A percentile compares a stretch with the other conserved stretches of the same genome.
These are phyloP conservation scores for Lithobates pipiens DNA, from an alignment of 2,797 vertebrate genomes.

Conservation along the genomic window DNA sequence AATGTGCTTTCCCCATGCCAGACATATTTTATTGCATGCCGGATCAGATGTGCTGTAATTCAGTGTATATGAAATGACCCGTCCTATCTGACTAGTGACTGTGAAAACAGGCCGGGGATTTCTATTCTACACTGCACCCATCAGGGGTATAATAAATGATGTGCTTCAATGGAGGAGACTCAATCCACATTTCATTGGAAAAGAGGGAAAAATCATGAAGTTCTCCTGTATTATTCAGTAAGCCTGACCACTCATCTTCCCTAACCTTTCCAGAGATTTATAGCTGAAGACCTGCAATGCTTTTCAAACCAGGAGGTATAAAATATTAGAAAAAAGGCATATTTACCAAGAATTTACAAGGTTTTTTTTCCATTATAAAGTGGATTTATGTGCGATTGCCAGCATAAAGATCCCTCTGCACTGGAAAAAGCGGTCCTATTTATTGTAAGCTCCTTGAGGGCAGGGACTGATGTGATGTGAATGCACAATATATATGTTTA, in stretches of 20 bases:
- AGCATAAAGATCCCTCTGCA: too few relatives aligned
- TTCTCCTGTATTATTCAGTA: not conserved
- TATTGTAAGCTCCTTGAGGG: too few relatives aligned
- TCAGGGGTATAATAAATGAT: not conserved
- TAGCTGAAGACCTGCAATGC: not conserved
- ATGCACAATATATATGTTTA: too few relatives aligned
- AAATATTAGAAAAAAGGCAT: too few relatives aligned
- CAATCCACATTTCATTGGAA: not conserved
- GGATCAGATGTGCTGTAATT: not conserved
- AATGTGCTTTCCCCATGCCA: not conserved
- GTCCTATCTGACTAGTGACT: conserved; percentile 19
- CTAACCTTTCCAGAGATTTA: not conserved
- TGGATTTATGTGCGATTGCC: too few relatives aligned
- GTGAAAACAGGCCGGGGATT: not conserved
- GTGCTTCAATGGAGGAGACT: not conserved
- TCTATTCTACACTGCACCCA: not conserved
- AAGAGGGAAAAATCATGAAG: not conserved
- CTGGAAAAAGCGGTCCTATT: too few relatives aligned
- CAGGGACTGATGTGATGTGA: too few relatives aligned
- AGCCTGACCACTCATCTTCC: not conserved
- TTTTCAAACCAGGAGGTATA: not conserved
- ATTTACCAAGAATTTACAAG: too few relatives aligned
- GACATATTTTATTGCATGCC: not conserved
- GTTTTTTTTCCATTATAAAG: too few relatives aligned
- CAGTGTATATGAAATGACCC: not conserved